Conservation (phyloP, 2,797 vertebrate genomes). For the Cirrhinus molitorella region DNA sequence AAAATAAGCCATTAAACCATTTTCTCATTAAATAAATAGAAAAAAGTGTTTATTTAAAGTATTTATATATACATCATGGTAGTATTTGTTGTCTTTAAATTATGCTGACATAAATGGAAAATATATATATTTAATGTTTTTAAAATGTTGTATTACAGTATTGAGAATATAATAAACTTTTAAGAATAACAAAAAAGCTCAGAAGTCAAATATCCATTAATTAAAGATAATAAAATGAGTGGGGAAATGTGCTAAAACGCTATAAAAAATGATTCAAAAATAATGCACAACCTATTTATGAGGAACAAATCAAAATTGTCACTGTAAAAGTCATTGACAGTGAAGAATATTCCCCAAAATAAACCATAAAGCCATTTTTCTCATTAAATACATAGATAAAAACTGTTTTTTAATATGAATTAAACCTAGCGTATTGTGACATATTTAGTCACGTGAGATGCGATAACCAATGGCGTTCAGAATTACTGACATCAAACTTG, state of each 20-base stretch:
- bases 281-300: not conserved
- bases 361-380: not conserved
- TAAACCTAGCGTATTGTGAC: no score
- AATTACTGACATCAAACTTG: not conserved
- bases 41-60: not conserved
- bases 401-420: no score
- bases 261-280: not conserved
- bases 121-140: not conserved
- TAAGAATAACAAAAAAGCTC: not conserved
- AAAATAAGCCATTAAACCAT: not conserved
- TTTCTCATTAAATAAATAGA: not conserved
- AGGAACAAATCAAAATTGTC: not conserved
- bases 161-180: not conserved
- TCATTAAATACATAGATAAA: no score
- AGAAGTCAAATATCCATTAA: not conserved
- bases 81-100: not conserved
- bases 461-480: not conserved
- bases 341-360: not conserved
- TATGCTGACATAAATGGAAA: not conserved
- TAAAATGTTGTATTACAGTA: not conserved
- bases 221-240: not conserved
- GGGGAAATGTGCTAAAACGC: not conserved
- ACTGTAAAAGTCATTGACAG: no score
- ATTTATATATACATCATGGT: not conserved
- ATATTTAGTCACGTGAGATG: not conserved